Conservation (phyloP, 2,113 vertebrate species). For the Puffinus mauretanicus region DNA sequence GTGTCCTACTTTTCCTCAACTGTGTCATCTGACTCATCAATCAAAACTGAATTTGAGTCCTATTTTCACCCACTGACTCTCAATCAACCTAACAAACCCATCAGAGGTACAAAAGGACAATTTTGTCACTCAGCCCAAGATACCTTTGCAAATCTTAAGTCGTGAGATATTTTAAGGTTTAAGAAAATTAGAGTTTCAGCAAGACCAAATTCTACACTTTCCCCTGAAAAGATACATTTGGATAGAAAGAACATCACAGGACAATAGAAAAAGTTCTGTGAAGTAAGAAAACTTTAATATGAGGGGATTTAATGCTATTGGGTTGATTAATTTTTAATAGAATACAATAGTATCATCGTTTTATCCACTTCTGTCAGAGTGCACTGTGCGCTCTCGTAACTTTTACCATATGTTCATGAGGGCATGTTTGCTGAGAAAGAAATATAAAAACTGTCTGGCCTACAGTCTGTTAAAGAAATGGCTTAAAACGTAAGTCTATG, state of each 20-base stretch:
- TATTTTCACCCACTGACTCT: conserved; percentile 50
- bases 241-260: background rate
- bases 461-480: background rate
- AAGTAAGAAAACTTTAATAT: background rate
- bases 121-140: background rate
- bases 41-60: conserved; percentile 41
- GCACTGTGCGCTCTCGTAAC: background rate
- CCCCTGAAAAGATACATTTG: background rate
- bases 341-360: background rate
- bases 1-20: conserved; percentile 58
- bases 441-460: background rate
- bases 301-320: background rate
- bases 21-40: conserved; percentile 58
- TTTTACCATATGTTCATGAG: background rate
- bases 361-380: background rate
- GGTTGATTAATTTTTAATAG: background rate
- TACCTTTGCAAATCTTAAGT: background rate
- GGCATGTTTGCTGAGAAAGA: background rate
- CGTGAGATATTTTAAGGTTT: background rate
- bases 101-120: background rate
- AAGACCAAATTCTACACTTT: background rate
- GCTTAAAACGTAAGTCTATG: background rate
- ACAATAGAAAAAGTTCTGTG: background rate
- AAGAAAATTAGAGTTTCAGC: background rate
- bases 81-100: conserved; percentile 23